These are phyloP conservation scores for Ramphastos sulfuratus DNA, from an alignment of 2,113 vertebrate species.

Conservation along the genomic window DNA sequence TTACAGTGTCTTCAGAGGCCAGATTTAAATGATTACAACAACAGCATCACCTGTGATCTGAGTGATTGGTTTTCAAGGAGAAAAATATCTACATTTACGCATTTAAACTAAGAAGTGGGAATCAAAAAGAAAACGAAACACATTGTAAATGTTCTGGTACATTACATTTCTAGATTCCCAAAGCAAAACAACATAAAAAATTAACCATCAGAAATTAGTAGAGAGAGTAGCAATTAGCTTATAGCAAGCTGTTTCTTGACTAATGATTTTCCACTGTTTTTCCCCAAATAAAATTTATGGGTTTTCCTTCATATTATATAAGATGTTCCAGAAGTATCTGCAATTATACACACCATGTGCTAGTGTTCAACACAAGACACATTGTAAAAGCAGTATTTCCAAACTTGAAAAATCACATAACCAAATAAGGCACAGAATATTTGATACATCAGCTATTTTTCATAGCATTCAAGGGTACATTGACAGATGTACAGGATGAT, in stretches of 20 bases:
- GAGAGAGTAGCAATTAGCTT: conserved; percentile 44
- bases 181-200: conserved; percentile 44
- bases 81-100: not conserved
- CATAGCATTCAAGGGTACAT: not conserved
- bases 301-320: conserved; percentile 5
- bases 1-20: not conserved
- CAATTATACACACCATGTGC: not conserved
- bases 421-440: not conserved
- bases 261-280: conserved; percentile 18
- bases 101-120: not conserved
- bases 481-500: not conserved
- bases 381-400: not conserved
- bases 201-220: conserved; percentile 42
- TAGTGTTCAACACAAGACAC: not conserved
- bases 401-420: not conserved
- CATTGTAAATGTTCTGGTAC: conserved; percentile 28
- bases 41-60: not conserved
- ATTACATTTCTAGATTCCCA: conserved; percentile 40
- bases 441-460: not conserved
- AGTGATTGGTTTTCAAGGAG: not conserved
- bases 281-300: not conserved
- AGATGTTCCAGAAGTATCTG: conserved; percentile 25
- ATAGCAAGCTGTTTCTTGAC: conserved; percentile 45
- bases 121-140: conserved; percentile 15
- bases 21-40: not conserved